phyloP scores from a whole-genome alignment of 2,797 vertebrate species.

The Chelon auratus region DNA sequence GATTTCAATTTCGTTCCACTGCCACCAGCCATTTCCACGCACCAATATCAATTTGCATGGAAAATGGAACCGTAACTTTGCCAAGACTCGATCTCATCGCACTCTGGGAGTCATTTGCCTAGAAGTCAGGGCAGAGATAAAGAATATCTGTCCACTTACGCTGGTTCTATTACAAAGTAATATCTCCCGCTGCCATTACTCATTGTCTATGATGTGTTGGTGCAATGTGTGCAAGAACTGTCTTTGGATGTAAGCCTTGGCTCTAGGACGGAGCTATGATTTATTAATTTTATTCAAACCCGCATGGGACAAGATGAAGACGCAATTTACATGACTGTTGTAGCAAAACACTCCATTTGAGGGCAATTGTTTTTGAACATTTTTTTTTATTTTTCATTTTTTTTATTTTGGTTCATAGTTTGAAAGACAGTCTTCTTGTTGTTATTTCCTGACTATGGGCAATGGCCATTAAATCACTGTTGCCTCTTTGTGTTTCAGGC shows the following conservation, averaged over 20 bases:
- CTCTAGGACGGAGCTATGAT: slow-evolving; percentile 42
- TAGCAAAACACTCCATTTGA: slow-evolving; percentile 51
- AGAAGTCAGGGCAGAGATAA: slow-evolving; percentile 59
- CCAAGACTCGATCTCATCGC: slow-evolving; percentile 49
- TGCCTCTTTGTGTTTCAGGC: slow-evolving; percentile 77
- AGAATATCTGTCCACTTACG: slow-evolving; percentile 69
- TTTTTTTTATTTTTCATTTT: slow-evolving; percentile 1
- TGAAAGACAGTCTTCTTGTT: slow-evolving; percentile 27
- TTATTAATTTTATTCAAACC: slow-evolving; percentile 68
- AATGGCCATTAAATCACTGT: slow-evolving; percentile 37
- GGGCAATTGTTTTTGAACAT: slow-evolving; percentile 41
- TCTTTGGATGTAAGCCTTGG: slow-evolving; percentile 29
- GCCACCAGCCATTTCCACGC: slow-evolving; percentile 58
- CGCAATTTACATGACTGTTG: slow-evolving; percentile 49
- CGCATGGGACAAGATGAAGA: slow-evolving; percentile 48
- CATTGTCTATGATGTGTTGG: slow-evolving; percentile 68
- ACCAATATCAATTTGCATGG: slow-evolving; percentile 75
- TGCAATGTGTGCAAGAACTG: slow-evolving; percentile 33
- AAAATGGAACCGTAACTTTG: slow-evolving; percentile 69
- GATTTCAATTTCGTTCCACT: slow-evolving; percentile 66
- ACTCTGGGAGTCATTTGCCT: slow-evolving; percentile 66
- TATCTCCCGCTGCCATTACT: slow-evolving; percentile 75
- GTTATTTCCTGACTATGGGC: slow-evolving; percentile 36
- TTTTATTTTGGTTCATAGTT: not conserved
- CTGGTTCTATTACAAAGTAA: slow-evolving; percentile 73